A percentile compares a stretch with the other conserved stretches of the same genome.
Conservation (phyloP, 37 sponge, comb jelly and placozoan species). For the Ianthella basta region DNA sequence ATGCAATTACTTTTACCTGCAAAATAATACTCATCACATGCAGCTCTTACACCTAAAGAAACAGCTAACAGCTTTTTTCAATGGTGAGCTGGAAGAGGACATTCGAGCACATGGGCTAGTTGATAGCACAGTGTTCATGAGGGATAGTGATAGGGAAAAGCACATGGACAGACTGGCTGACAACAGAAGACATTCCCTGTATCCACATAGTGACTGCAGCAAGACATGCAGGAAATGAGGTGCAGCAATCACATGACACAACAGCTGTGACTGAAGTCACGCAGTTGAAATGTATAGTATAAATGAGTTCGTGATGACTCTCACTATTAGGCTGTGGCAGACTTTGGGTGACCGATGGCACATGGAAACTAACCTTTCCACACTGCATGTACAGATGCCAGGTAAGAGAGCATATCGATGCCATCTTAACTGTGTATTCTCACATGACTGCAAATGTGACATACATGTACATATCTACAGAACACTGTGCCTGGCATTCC, state of each 20-base stretch:
- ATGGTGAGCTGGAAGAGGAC: constrained; percentile 45
- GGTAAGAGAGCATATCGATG: constrained; percentile 28
- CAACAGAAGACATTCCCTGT: constrained; percentile 2
- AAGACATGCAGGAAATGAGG: constrained; percentile 41
- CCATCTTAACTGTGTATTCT: no score
- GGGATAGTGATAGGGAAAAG: constrained; percentile 35
- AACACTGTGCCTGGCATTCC: constrained; percentile 42
- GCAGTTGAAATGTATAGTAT: no score
- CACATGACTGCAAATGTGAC: no score
- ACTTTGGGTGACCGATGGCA: constrained; percentile 66
- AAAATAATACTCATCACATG: no score
- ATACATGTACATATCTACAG: no score
- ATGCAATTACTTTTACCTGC: no score
- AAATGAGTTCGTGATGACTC: no score
- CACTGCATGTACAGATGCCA: constrained; percentile 57
- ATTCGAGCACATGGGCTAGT: constrained; percentile 17
- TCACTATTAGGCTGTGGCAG: constrained; percentile 48
- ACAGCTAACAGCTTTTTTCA: constrained; percentile 32
- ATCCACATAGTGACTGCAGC: constrained; percentile 38
- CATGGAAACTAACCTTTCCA: constrained; percentile 52
- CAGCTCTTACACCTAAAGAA: constrained; percentile 30
- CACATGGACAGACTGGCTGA: constrained; percentile 27
- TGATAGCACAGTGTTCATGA: background rate
- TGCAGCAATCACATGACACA: no score
- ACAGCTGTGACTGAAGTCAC: no score